Evolutionary conservation across 2,888 invertebrate genomes (phyloP).

Genomic region (Anagyrus pseudococci): DNA sequence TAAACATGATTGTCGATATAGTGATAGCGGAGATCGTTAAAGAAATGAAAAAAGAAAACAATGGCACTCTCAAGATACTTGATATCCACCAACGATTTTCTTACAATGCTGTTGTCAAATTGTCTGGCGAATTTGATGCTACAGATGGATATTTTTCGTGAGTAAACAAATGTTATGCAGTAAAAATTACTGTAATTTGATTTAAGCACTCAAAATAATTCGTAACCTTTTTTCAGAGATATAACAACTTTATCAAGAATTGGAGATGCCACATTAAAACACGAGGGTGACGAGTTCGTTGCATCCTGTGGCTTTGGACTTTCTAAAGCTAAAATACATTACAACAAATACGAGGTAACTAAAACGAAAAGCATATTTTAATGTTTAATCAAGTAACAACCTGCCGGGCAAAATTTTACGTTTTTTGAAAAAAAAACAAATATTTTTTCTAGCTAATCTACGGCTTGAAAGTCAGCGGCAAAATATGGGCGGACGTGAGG

Average conservation of each 20-base stretch:
- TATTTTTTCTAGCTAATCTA: constrained; percentile 38
- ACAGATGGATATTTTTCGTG: constrained; percentile 22
- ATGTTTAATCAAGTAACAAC: too few relatives aligned
- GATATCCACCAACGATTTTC: constrained; percentile 20
- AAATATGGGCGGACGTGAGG: constrained; percentile 34
- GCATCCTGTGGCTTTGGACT: constrained; percentile 42
- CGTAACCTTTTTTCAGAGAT: constrained; percentile 38
- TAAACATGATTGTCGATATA: constrained; percentile 31
- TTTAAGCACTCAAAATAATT: neutral
- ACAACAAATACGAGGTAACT: constrained; percentile 43
- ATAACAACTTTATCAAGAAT: constrained; percentile 42
- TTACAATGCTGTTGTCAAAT: constrained; percentile 1
- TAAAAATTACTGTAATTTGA: neutral
- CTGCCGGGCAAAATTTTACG: too few relatives aligned
- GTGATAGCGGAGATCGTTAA: constrained; percentile 16
- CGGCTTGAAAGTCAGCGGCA: constrained; percentile 36
- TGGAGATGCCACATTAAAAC: constrained; percentile 38
- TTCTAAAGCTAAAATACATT: constrained; percentile 36
- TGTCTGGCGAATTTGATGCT: constrained; percentile 16
- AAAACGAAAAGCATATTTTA: too few relatives aligned
- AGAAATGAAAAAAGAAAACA: constrained; percentile 19
- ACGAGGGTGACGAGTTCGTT: constrained; percentile 36
- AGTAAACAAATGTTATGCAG: constrained; percentile 5
- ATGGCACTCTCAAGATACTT: constrained; percentile 27
- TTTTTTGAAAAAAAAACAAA: too few relatives aligned